Conservation (phyloP, 2,888 invertebrate species). For the Macrophya alboannulata region DNA sequence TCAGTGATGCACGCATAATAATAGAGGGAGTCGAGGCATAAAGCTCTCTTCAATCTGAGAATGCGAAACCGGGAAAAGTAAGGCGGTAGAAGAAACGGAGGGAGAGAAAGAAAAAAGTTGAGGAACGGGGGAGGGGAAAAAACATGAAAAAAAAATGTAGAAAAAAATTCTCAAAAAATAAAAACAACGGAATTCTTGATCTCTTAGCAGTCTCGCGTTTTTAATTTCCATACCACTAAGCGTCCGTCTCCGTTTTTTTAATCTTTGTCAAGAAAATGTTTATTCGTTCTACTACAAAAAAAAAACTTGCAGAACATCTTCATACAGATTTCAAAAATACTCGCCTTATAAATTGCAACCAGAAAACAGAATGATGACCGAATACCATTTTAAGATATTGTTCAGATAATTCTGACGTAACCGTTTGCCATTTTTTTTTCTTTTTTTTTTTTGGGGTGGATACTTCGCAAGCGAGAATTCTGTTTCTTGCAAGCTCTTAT, state of each 20-base stretch:
- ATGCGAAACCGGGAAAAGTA: slow-evolving; percentile 61
- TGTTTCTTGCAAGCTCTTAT: too few species aligned
- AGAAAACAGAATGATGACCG: too few species aligned
- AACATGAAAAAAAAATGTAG: slow-evolving; percentile 65
- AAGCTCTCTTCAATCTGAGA: slow-evolving; percentile 75
- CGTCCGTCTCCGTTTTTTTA: slow-evolving; percentile 67
- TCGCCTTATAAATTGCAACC: not conserved
- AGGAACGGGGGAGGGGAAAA: slow-evolving; percentile 58
- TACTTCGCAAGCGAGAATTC: too few species aligned
- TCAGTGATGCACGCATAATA: slow-evolving; percentile 77
- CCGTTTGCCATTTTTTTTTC: not conserved
- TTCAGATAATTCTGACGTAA: not conserved
- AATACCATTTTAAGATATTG: too few species aligned
- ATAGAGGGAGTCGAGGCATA: slow-evolving; percentile 71
- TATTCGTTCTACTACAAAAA: not conserved
- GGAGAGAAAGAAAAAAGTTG: slow-evolving; percentile 57
- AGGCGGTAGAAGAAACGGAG: slow-evolving; percentile 55
- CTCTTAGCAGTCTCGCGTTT: slow-evolving; percentile 73
- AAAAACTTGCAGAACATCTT: not conserved
- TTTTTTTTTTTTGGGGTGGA: too few species aligned
- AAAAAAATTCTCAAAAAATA: slow-evolving; percentile 57
- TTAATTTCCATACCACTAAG: slow-evolving; percentile 69
- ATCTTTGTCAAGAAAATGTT: slow-evolving; percentile 61
- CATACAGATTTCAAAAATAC: too few species aligned
- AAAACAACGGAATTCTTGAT: slow-evolving; percentile 72